Evolutionary conservation across 2,888 invertebrate genomes (phyloP), one percentile per base, ranked within the genome.

Genomic region (Tenthredo notha): DNA sequence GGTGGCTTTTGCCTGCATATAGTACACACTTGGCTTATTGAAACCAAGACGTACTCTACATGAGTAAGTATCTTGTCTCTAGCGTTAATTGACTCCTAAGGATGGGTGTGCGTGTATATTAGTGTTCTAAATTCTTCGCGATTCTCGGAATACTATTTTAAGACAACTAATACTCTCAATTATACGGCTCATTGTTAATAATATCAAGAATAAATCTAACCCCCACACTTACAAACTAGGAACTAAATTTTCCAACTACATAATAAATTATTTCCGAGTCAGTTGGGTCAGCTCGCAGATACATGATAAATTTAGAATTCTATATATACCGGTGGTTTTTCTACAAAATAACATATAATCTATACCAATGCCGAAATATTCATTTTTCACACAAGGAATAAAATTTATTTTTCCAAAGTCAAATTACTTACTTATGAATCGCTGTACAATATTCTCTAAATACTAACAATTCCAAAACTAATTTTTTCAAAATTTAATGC

Each of bases 121-220:
- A 87, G 88, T 89, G 90, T 89, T 91, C 89, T 89, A 89, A 90
- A 90, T 91, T 90, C 89, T 88, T 88, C 87, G 87, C 87, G 88
- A 89, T 91, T 91, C 89, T 87, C 88, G 89, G 91, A 91, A 91
- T 86, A 9, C 87, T 89, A 89, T 90, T 88, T 88, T 90, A 87
- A 87, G 87, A 86, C 67, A 67, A 18, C 43, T 43, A n/a, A n/a
- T 74, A 74, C 40, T 40, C 43, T 40, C 43, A 21, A 40, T 43
- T 74, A 74, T 74, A 10, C 40, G 10, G 10, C 10, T 74, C 40
- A 74, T 43, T 74, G 72, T 40, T 43, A 21, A 21, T n/a, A 74
- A 21, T 21, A 12, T 67, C 33, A 6, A 40, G 72, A 43, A 21
- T 21, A 43, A 43, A 12, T 43, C 15, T 18, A n/a, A n/a, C 18